A percentile compares a stretch with the other conserved stretches of the same genome.
Evolutionary conservation across 2,797 vertebrate genomes (phyloP).

Genomic region (Lycodopsis pacificus): DNA sequence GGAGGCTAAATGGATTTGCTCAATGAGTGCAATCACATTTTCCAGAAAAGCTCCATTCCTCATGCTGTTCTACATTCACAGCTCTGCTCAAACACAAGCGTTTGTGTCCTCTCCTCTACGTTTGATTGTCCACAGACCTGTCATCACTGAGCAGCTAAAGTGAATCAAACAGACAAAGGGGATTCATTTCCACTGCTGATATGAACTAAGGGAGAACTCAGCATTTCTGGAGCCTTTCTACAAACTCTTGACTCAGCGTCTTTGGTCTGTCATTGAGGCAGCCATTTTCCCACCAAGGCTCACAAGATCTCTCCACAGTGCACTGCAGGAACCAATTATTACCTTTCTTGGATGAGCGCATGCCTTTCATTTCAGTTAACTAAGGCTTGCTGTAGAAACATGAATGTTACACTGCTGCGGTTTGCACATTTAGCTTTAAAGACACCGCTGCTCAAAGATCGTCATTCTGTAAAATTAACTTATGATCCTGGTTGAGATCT

Average conservation of each 20-base stretch:
- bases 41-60: constrained; percentile 20
- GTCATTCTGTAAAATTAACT: neutral
- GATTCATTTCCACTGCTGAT: neutral
- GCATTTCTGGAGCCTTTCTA: constrained; percentile 37
- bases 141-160: constrained; percentile 25
- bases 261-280: constrained; percentile 68
- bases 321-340: constrained; percentile 72
- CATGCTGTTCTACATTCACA: neutral
- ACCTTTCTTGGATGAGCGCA: constrained; percentile 49
- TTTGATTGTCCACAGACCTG: constrained; percentile 15
- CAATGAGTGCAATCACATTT: constrained; percentile 23
- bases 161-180: constrained; percentile 31
- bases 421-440: neutral
- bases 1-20: constrained; percentile 29
- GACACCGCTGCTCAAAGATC: neutral
- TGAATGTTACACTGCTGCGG: neutral
- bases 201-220: constrained; percentile 8
- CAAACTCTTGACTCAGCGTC: constrained; percentile 74
- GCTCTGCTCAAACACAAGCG: neutral
- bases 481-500: neutral
- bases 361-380: constrained; percentile 50
- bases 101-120: constrained; percentile 10
- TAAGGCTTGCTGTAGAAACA: neutral
- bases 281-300: constrained; percentile 78
- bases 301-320: constrained; percentile 27